Evolutionary conservation across 2,888 invertebrate genomes (phyloP).

Genomic region (Diplolepis rosae): DNA sequence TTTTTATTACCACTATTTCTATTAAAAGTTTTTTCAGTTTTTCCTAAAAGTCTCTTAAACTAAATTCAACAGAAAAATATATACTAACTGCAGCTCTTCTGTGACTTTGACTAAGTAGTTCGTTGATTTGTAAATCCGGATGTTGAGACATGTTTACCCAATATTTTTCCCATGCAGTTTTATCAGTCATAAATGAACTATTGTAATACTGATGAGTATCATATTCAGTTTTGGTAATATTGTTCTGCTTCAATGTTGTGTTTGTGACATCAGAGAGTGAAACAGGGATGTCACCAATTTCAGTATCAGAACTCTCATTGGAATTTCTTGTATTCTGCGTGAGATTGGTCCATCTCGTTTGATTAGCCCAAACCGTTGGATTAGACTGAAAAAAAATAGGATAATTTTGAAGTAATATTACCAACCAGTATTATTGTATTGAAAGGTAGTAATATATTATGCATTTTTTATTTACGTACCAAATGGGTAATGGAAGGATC

Average conservation of each 20-base stretch:
- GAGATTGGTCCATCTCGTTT: constrained; percentile 54
- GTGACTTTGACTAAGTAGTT: constrained; percentile 87
- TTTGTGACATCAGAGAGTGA: constrained; percentile 70
- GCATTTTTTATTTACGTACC: neutral
- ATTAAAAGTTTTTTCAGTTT: no score
- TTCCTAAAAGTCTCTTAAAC: no score
- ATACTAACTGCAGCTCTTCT: constrained; percentile 87
- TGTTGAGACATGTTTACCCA: constrained; percentile 83
- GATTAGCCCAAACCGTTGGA: constrained; percentile 55
- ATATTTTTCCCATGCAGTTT: constrained; percentile 77
- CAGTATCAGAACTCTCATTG: constrained; percentile 42
- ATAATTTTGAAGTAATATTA: constrained; percentile 3
- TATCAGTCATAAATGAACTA: constrained; percentile 81
- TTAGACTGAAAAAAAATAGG: constrained; percentile 37
- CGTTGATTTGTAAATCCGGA: constrained; percentile 79
- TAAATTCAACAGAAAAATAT: no score
- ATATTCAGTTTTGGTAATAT: constrained; percentile 75
- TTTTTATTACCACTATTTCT: no score
- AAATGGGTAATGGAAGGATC: constrained; percentile 39
- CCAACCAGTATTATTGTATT: neutral
- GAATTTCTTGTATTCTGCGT: constrained; percentile 29
- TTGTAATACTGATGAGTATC: constrained; percentile 88
- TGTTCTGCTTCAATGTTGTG: constrained; percentile 73
- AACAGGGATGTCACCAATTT: constrained; percentile 66
- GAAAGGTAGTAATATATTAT: neutral